Percentiles rank a stretch among this genome's conserved stretches.
phyloP scores from a whole-genome alignment of 2,888 invertebrate genomes.

The Folsomia manolachei region DNA sequence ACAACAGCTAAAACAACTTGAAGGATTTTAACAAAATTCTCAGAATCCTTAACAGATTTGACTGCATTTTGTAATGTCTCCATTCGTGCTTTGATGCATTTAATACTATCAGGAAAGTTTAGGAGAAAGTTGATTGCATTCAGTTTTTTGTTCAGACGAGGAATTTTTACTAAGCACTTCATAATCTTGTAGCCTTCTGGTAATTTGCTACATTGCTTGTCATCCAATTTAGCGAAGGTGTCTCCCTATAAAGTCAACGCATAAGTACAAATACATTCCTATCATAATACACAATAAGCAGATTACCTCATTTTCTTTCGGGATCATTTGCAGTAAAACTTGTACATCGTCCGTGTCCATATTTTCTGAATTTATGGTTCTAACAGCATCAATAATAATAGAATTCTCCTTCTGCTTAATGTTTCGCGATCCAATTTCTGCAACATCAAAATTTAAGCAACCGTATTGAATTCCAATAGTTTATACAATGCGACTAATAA shows the following conservation, averaged over 20 bases:
- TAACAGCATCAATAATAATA: background rate
- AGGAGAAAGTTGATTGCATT: conserved; percentile 15
- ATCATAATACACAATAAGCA: background rate
- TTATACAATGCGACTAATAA: too few relatives aligned
- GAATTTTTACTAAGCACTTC: conserved; percentile 15
- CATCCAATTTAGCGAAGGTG: background rate
- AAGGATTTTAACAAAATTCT: conserved; percentile 21
- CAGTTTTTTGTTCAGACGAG: conserved; percentile 14
- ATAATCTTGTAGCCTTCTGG: background rate
- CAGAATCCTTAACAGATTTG: conserved; percentile 9
- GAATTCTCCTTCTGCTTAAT: background rate
- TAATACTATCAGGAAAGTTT: conserved; percentile 13
- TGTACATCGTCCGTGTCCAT: background rate
- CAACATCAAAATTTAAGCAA: too few relatives aligned
- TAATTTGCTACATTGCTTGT: background rate
- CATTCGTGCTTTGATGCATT: background rate
- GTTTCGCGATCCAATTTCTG: background rate
- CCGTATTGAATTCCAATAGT: too few relatives aligned
- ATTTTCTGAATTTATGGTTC: background rate
- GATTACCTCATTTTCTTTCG: conserved; percentile 14
- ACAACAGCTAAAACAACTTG: conserved; percentile 21
- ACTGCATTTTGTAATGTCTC: conserved; percentile 12
- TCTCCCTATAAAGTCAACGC: background rate
- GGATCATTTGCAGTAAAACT: conserved; percentile 6
- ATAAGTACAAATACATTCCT: background rate